Evolutionary conservation across 2,888 invertebrate species (phyloP), one percentile per base, ranked within the genome.

Genomic region (Pristionchus maxplancki): DNA sequence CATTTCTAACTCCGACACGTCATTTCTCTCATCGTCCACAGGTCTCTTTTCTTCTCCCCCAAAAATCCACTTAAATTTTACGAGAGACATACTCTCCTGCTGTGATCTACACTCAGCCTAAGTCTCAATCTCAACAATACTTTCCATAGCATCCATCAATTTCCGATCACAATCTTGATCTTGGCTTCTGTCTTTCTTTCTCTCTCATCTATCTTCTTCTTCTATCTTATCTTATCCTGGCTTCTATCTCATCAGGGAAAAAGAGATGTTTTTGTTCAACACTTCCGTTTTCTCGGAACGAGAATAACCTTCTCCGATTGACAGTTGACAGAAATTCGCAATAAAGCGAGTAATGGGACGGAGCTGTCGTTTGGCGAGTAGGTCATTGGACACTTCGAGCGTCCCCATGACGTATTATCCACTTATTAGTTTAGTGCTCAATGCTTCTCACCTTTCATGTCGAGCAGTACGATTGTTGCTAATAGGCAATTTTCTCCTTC

Each of bases 21-120:
- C 40, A 85, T 28, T n/a, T 82, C 58, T 28, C 58, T 34, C 31
- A 11, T 20, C 15, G 24, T 78, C 40, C 78, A 44, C 78, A 78
- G 78, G 78, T 78, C 78, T 78, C 78, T 78, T 78, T 78, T 78
- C 78, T 28, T 44, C 78, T 44, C 44, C 17, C 37, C 37, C 78
- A 44, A 78, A 74, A 40, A 78, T 78, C 78, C 78, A 11, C 44
- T 78, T 78, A 78, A 78, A 78, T 78, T 78, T 78, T 44, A 78
- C 78, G 78, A 78, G 78, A 78, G 78, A 78, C 78, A 78, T 44
- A 74, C 44, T 74, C 74, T 74, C 17, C 71, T 44, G 78, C 37
- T 78, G 78, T 78, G 78, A 78, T 78, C 78, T 78, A 78, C 78
- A 78, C 78, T 44, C 40, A 44, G 48, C 48, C 44, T 11, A 9